phyloP scores from a whole-genome alignment of 1,140 invertebrate genomes.

The Dysdera silvatica region DNA sequence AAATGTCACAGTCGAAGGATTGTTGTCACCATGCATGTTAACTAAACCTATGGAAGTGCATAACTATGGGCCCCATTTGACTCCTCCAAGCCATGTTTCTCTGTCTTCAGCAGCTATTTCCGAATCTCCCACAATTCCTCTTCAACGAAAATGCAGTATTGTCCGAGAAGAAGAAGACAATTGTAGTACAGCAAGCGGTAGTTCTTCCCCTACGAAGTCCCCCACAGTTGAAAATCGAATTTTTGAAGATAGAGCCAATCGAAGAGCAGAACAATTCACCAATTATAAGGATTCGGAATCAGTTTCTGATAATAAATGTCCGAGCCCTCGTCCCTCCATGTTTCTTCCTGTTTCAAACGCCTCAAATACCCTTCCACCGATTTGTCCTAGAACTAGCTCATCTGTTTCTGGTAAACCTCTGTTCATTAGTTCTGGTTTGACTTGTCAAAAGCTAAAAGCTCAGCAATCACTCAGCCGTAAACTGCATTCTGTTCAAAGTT shows the following conservation, averaged over 20 bases:
- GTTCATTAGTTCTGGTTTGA: neutral
- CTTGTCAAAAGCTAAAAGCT: neutral
- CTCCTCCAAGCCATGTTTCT: neutral
- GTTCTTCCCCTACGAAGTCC: constrained; percentile 24
- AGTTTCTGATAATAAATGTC: neutral
- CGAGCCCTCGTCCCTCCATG: neutral
- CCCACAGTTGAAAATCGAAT: constrained; percentile 9
- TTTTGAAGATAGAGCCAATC: too few species aligned
- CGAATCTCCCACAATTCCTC: constrained; percentile 18
- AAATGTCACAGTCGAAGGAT: constrained; percentile 12
- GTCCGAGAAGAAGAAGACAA: constrained; percentile 60
- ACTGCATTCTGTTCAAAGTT: constrained; percentile 49
- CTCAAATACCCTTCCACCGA: neutral
- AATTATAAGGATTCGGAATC: neutral
- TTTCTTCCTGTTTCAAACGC: constrained; percentile 7
- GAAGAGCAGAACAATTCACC: too few species aligned
- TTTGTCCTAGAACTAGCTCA: too few species aligned
- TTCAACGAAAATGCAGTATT: constrained; percentile 74
- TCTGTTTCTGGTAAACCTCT: too few species aligned
- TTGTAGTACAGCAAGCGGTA: constrained; percentile 14
- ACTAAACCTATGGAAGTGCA: constrained; percentile 20
- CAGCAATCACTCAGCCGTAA: constrained; percentile 37
- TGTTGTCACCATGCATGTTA: constrained; percentile 24
- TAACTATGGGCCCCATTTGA: constrained; percentile 8
- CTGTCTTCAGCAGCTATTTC: neutral